Conservation (phyloP, 2,888 invertebrate species). For the Ochropleura plecta region DNA sequence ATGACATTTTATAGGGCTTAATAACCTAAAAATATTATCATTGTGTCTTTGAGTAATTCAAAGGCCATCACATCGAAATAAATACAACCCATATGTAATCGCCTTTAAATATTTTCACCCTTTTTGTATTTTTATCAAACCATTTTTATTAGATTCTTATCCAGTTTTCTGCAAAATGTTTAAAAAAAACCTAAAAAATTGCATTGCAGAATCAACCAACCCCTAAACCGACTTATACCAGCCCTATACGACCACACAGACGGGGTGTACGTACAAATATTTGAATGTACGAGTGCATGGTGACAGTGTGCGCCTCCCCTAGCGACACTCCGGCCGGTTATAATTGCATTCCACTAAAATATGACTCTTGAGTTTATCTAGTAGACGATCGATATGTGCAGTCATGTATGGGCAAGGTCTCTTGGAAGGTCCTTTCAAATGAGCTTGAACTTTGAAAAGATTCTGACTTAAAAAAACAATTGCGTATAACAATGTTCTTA, state of each 20-base stretch:
- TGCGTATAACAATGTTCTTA: too few relatives aligned
- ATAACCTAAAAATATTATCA: too few relatives aligned
- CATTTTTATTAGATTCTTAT: too few relatives aligned
- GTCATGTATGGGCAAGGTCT: conserved; percentile 23
- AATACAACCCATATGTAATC: too few relatives aligned
- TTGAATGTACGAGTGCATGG: conserved; percentile 80
- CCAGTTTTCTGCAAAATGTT: too few relatives aligned
- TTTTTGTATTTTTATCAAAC: too few relatives aligned
- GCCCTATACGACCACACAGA: conserved; percentile 74
- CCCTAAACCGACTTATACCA: conserved; percentile 60
- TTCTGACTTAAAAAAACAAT: neutral
- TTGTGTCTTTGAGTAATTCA: too few relatives aligned
- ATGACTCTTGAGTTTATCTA: conserved; percentile 84
- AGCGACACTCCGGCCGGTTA: conserved; percentile 81
- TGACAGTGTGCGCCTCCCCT: conserved; percentile 78
- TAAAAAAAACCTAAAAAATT: neutral
- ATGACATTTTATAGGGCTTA: too few relatives aligned
- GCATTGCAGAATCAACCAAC: conserved; percentile 1
- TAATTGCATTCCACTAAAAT: conserved; percentile 90
- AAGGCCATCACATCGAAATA: too few relatives aligned
- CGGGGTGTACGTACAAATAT: conserved; percentile 75
- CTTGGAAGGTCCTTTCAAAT: conserved; percentile 1
- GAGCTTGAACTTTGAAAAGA: neutral
- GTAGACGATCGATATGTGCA: conserved; percentile 60
- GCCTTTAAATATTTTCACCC: too few relatives aligned